phyloP scores from a whole-genome alignment of 1,140 invertebrate genomes.

The Ceratina australensis region DNA sequence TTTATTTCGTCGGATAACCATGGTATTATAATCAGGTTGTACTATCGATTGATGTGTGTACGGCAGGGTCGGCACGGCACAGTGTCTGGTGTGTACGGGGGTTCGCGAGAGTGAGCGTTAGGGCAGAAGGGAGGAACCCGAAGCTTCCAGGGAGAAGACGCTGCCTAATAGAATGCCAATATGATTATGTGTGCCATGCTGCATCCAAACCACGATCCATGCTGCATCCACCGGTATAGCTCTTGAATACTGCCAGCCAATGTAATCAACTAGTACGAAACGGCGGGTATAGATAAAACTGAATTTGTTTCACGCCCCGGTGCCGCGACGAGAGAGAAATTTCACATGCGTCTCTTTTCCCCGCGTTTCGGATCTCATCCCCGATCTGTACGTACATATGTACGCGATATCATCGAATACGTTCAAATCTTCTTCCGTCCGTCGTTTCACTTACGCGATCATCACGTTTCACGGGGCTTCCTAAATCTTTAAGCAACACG shows the following conservation, averaged over 20 bases:
- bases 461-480: background rate
- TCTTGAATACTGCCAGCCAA: slow-evolving; percentile 50
- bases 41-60: slow-evolving; percentile 72
- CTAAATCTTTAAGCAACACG: background rate
- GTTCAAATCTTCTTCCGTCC: background rate
- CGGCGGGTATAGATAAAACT: slow-evolving; percentile 32
- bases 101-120: slow-evolving; percentile 47
- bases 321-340: background rate
- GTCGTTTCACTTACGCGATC: background rate
- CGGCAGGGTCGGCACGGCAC: slow-evolving; percentile 56
- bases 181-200: slow-evolving; percentile 73
- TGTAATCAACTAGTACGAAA: slow-evolving; percentile 43
- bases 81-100: slow-evolving; percentile 31
- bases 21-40: slow-evolving; percentile 71
- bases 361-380: background rate
- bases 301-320: slow-evolving; percentile 28
- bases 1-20: slow-evolving; percentile 60
- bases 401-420: background rate
- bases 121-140: slow-evolving; percentile 63
- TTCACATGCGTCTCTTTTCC: slow-evolving; percentile 17
- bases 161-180: slow-evolving; percentile 76
- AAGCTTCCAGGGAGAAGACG: slow-evolving; percentile 67
- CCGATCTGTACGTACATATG: background rate
- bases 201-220: slow-evolving; percentile 71
- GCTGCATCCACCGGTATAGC: slow-evolving; percentile 45